These are phyloP conservation scores for Semnornis frantzii DNA, from an alignment of 2,113 vertebrate species.

Conservation along the genomic window DNA sequence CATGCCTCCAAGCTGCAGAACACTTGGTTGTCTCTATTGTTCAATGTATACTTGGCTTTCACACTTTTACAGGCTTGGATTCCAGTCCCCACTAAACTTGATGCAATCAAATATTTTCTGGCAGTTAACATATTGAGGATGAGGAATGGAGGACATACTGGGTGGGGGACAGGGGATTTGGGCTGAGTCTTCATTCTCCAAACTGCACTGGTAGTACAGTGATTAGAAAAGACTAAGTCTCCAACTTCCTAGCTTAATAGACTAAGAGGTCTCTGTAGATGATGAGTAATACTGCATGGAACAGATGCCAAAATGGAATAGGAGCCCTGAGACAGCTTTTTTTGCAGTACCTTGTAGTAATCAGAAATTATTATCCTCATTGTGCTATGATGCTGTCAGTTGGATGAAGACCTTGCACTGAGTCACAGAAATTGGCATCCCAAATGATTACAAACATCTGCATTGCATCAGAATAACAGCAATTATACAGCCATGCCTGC, in stretches of 20 bases:
- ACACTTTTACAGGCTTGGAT: slow-evolving; percentile 5
- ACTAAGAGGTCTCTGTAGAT: slow-evolving; percentile 33
- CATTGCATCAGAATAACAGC: not conserved
- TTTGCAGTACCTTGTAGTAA: not conserved
- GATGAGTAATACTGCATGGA: slow-evolving; percentile 21
- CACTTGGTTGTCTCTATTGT: not conserved
- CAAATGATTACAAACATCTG: not conserved
- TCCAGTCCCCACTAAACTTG: not conserved
- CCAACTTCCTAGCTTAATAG: slow-evolving; percentile 5
- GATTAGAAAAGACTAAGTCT: slow-evolving; percentile 18
- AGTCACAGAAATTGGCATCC: slow-evolving; percentile 1
- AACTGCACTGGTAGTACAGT: not conserved
- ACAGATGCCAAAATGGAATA: slow-evolving; percentile 41
- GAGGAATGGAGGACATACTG: not conserved
- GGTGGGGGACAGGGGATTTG: not conserved
- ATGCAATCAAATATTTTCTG: not conserved
- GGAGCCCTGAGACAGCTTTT: not conserved
- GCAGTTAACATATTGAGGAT: not conserved
- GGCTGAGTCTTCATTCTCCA: not conserved
- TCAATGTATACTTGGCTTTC: not conserved
- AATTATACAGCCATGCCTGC: not conserved
- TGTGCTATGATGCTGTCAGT: not conserved
- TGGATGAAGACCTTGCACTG: slow-evolving; percentile 14
- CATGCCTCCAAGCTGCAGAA: not conserved
- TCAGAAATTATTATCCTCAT: not conserved